A percentile compares a stretch with the other conserved stretches of the same genome.
phyloP scores from a whole-genome alignment of 2,113 vertebrate genomes.

The Campylorhamphus procurvoides region DNA sequence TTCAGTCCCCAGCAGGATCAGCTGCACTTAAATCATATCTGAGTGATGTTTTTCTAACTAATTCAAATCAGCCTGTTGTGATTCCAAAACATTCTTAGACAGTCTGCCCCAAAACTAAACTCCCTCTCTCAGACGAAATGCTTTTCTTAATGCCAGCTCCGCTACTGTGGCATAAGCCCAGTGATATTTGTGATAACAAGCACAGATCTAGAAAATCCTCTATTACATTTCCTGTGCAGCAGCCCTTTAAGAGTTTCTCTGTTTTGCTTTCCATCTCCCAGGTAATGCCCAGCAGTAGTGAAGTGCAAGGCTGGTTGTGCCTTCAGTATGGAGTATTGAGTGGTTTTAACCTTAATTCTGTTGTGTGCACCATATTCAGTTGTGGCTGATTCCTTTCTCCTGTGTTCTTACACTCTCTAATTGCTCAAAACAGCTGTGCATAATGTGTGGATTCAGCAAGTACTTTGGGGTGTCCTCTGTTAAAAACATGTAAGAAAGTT shows the following conservation, averaged over 20 bases:
- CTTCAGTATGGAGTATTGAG: rapidly evolving
- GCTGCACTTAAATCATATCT: background rate
- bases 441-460: background rate
- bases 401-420: background rate
- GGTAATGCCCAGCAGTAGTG: background rate
- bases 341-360: background rate
- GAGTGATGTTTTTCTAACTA: background rate
- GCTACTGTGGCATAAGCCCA: background rate
- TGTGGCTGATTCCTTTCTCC: background rate
- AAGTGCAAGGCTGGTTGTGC: background rate
- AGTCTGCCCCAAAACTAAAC: background rate
- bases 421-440: background rate
- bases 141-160: background rate
- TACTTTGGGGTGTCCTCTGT: background rate
- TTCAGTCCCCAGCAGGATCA: background rate
- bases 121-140: background rate
- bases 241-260: background rate
- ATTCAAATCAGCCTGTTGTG: background rate
- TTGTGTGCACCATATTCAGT: background rate
- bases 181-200: background rate
- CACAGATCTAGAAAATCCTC: background rate
- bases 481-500: background rate
- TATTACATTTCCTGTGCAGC: background rate
- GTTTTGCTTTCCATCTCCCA: background rate
- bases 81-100: background rate